These are phyloP conservation scores for Punctoribates punctum DNA, from an alignment of 2,888 invertebrate genomes.

Conservation along the genomic window DNA sequence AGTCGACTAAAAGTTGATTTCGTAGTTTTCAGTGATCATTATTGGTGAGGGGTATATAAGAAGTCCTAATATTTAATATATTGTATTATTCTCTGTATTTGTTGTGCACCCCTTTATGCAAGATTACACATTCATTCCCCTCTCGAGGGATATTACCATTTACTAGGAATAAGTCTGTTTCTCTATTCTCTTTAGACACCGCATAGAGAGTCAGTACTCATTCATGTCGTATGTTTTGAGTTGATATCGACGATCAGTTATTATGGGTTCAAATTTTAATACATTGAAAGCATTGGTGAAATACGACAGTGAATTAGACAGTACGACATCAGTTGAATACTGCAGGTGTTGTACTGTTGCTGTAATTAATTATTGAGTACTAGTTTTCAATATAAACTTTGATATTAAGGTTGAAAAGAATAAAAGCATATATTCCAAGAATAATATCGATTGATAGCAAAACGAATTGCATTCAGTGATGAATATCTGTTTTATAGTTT, in stretches of 20 bases:
- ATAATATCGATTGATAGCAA: constrained; percentile 21
- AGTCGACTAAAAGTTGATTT: background rate
- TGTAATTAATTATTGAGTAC: constrained; percentile 18
- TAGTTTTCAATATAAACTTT: constrained; percentile 8
- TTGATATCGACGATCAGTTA: constrained; percentile 25
- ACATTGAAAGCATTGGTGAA: background rate
- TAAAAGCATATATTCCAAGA: background rate
- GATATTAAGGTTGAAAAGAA: constrained; percentile 1
- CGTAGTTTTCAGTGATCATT: constrained; percentile 24
- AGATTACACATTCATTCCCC: constrained; percentile 33
- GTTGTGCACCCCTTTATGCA: constrained; percentile 29
- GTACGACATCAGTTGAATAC: background rate
- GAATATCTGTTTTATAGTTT: constrained; percentile 29
- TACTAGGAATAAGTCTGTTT: background rate
- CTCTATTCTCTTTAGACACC: background rate
- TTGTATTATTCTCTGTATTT: background rate
- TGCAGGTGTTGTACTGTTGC: constrained; percentile 32
- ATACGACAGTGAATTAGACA: background rate
- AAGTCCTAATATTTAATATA: constrained; percentile 16
- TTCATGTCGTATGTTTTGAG: constrained; percentile 33
- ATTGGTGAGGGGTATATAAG: constrained; percentile 12
- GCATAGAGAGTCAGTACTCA: constrained; percentile 7
- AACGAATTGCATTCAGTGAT: constrained; percentile 10
- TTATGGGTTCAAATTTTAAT: constrained; percentile 5
- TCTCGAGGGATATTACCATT: constrained; percentile 34